Percentiles rank a stretch among this genome's conserved stretches.
Conservation (phyloP, 2,797 vertebrate genomes). For the Mus caroli region DNA sequence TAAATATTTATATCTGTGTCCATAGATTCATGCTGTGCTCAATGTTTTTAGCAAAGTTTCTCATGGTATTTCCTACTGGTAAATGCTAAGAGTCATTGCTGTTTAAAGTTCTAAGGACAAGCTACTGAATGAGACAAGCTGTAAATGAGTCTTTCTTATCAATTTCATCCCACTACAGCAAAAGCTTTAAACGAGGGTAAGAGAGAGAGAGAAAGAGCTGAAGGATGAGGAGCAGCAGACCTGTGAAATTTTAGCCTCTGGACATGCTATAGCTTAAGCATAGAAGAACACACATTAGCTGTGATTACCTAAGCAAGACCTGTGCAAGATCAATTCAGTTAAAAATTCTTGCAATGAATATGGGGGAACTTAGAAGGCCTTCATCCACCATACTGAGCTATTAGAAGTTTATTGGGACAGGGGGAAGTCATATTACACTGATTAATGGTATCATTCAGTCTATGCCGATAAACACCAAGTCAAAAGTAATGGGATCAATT, state of each 20-base stretch:
- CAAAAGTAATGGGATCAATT: background rate
- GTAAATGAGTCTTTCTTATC: background rate
- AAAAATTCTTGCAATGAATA: background rate
- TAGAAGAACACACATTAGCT: background rate
- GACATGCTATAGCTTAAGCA: too few relatives aligned
- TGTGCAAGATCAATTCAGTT: background rate
- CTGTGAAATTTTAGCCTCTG: background rate
- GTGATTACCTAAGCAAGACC: background rate
- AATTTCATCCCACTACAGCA: background rate
- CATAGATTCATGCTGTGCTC: too few relatives aligned
- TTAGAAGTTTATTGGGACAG: background rate
- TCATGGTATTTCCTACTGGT: background rate
- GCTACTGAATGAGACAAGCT: background rate
- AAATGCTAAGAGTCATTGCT: background rate
- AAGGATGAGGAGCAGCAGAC: too few relatives aligned
- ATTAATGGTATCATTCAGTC: background rate
- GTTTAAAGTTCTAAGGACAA: background rate
- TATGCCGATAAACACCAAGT: background rate
- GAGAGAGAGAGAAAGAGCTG: background rate
- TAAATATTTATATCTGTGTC: background rate
- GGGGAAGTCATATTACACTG: background rate
- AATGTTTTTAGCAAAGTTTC: background rate
- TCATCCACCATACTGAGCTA: background rate
- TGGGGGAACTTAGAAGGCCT: background rate
- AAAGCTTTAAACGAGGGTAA: background rate